Percentiles rank a stretch among this genome's conserved stretches.
phyloP scores from a whole-genome alignment of 2,797 vertebrate genomes.

The Phoebastria nigripes region DNA sequence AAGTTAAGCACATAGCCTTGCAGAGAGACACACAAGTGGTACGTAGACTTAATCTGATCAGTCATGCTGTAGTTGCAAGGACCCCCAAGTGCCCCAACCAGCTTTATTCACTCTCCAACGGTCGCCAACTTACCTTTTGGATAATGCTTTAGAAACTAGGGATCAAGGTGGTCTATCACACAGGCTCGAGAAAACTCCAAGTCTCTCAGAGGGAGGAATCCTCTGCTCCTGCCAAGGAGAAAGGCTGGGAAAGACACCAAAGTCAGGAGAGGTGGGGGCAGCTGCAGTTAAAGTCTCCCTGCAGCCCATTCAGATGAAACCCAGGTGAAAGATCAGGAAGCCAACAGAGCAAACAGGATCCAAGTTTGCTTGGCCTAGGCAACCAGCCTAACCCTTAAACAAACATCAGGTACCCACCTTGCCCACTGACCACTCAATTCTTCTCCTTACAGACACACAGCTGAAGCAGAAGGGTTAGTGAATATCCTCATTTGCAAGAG shows the following conservation, averaged over 20 bases:
- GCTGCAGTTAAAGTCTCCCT: neutral
- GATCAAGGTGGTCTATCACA: neutral
- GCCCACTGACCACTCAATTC: neutral
- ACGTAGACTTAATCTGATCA: neutral
- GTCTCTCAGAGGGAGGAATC: neutral
- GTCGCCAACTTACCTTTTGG: neutral
- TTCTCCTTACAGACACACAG: neutral
- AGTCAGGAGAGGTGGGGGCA: neutral
- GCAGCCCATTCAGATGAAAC: neutral
- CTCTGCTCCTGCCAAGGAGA: neutral
- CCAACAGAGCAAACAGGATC: neutral
- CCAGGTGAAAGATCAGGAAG: neutral
- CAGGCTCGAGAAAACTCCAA: neutral
- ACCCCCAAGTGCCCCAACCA: fast-evolving
- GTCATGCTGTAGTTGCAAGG: neutral
- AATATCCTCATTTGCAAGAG: neutral
- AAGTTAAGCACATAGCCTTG: neutral
- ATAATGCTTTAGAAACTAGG: neutral
- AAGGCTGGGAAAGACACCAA: neutral
- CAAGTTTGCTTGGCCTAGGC: neutral
- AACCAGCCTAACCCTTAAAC: neutral
- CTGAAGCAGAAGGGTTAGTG: neutral
- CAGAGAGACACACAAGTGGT: neutral
- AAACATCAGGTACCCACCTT: neutral
- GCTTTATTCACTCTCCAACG: fast-evolving